Evolutionary conservation across 2,797 vertebrate genomes (phyloP).

Genomic region (Cirrhinus mrigala): DNA sequence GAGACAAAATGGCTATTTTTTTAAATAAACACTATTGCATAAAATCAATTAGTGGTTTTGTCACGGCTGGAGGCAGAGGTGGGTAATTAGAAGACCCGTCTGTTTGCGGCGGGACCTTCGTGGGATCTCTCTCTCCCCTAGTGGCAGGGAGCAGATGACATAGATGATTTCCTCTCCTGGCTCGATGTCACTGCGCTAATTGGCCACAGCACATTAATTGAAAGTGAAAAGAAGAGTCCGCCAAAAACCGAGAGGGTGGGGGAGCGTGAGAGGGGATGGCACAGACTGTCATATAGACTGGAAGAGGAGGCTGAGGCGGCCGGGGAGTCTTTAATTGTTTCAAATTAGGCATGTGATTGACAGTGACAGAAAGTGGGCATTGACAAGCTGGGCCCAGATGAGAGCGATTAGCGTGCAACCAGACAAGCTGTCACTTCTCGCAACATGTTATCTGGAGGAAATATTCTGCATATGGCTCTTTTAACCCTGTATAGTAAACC

Average conservation of each 20-base stretch:
- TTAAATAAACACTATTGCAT: slow-evolving; percentile 88
- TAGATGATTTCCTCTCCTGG: slow-evolving; percentile 82
- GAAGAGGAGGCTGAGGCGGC: slow-evolving; percentile 38
- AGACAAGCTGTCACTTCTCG: slow-evolving; percentile 86
- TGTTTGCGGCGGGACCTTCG: slow-evolving; percentile 35
- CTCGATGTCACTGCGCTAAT: slow-evolving; percentile 86
- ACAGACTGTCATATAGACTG: slow-evolving; percentile 35
- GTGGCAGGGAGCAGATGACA: slow-evolving; percentile 89
- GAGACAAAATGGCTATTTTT: slow-evolving; percentile 78
- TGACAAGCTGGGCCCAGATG: slow-evolving; percentile 80
- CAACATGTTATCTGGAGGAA: slow-evolving; percentile 71
- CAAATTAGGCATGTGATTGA: slow-evolving; percentile 83
- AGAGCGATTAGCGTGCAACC: slow-evolving; percentile 78
- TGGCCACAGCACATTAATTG: slow-evolving; percentile 80
- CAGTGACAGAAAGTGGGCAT: slow-evolving; percentile 82
- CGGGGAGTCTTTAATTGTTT: slow-evolving; percentile 75
- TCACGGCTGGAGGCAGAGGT: slow-evolving; percentile 85
- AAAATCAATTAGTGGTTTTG: slow-evolving; percentile 90
- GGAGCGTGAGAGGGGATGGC: slow-evolving; percentile 38
- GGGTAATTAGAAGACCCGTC: slow-evolving; percentile 88
- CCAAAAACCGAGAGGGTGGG: slow-evolving; percentile 46
- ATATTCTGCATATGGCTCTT: slow-evolving; percentile 67
- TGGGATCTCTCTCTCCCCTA: slow-evolving; percentile 49
- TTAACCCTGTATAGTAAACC: slow-evolving; percentile 56
- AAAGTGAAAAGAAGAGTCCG: slow-evolving; percentile 68